Evolutionary conservation across 2,888 invertebrate species (phyloP), one percentile per base, ranked within the genome.

Genomic region (Chloromyia formosa): DNA sequence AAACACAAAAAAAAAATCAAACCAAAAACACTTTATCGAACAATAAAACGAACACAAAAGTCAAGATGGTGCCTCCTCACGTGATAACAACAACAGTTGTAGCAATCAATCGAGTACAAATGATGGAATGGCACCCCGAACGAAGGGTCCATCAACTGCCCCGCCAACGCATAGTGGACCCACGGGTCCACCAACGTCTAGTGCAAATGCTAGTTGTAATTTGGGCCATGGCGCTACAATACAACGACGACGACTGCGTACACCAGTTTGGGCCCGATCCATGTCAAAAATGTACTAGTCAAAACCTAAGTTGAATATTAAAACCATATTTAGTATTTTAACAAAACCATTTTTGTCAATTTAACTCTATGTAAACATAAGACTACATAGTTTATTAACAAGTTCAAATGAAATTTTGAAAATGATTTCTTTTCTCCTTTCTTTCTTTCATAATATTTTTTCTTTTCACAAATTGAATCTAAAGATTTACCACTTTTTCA

Each of bases 181-280:
- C 80, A 86, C 86, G 75, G 86, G 86, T 76, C 84, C 86, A 80
- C 85, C 84, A 82, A 80, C 82, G 80, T 81, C 77, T 81, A 22
- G 40, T n/a, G 66, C 40, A 45, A 68, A 35, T 61, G 64, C 9
- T 56, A 49, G 23, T 72, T 22, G 56, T 45, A 62, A 20, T 56
- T 53, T 14, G 62, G 42, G 53, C 58, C 53, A 66, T 53, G 73
- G 45, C 27, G 7, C 27, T 35, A 7, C 27, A 35, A 88, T 89
- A 79, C 91, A 90, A 88, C 90, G 89, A 87, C 90, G 93, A 86
- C 90, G 92, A 82, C 91, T 93, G 85, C 91, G 92, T 87, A 91
- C 92, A 83, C 93, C 93, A 83, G 90, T 92, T 86, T 93, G 93
- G 93, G 91, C 93, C 87, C 90, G 92, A 88, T 91, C 90, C 87